phyloP scores from a whole-genome alignment of 2,113 vertebrate species.

The Podilymbus podiceps region DNA sequence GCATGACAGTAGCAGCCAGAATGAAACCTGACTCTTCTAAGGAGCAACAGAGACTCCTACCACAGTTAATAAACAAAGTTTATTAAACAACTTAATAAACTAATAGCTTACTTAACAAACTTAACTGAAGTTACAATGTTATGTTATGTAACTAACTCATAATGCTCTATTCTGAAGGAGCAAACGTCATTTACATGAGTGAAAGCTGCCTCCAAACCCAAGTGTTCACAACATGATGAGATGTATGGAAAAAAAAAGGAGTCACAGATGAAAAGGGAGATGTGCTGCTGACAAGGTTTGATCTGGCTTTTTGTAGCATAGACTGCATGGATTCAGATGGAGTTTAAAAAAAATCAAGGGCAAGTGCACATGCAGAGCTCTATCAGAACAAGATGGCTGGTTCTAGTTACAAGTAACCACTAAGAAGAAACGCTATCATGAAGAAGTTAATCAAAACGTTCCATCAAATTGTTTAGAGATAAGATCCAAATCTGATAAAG shows the following conservation, averaged over 20 bases:
- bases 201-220: neutral
- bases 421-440: neutral
- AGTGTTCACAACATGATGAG: conserved; percentile 16
- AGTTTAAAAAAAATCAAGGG: conserved; percentile 40
- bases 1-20: neutral
- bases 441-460: neutral
- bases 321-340: conserved; percentile 60
- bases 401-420: neutral
- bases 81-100: neutral
- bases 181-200: neutral
- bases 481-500: neutral
- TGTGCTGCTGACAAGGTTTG: conserved; percentile 61
- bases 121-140: neutral
- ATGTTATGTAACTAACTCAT: neutral
- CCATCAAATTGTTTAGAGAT: neutral
- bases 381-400: conserved; percentile 44
- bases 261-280: conserved; percentile 61
- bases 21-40: neutral
- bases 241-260: conserved; percentile 46
- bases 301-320: conserved; percentile 45
- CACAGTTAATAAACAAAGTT: neutral
- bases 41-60: neutral
- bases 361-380: conserved; percentile 52
- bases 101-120: neutral
- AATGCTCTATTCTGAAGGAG: neutral